Percentiles rank a stretch among this genome's conserved stretches.
These are phyloP conservation scores for Camelus dromedarius DNA, from an alignment of 2,113 vertebrate species.

Conservation along the genomic window DNA sequence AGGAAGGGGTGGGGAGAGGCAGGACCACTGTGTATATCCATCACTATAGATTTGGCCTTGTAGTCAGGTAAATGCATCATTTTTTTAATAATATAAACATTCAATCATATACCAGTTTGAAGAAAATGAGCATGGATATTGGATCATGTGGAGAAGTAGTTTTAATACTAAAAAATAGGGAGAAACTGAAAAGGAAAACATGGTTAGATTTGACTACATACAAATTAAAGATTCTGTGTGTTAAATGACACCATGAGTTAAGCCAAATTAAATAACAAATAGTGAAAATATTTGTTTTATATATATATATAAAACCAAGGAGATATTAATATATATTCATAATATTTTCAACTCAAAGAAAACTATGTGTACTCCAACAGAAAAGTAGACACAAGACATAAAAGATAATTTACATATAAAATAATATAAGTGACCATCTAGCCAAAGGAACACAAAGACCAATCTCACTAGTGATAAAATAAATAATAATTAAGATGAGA, in stretches of 20 bases:
- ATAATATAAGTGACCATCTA: neutral
- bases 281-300: neutral
- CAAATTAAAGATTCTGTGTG: neutral
- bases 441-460: neutral
- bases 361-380: neutral
- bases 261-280: slow-evolving; percentile 8
- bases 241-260: neutral
- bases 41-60: neutral
- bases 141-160: neutral
- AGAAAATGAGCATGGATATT: neutral
- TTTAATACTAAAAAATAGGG: neutral
- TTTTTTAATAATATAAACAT: slow-evolving; percentile 40
- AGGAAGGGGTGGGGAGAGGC: neutral
- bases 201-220: neutral
- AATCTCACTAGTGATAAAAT: neutral
- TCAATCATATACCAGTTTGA: neutral
- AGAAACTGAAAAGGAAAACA: neutral
- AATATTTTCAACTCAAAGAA: neutral
- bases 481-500: neutral
- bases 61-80: neutral
- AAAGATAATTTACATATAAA: neutral
- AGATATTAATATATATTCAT: neutral
- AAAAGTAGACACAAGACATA: neutral
- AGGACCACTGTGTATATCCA: neutral
- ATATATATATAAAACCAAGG: neutral